A percentile compares a stretch with the other conserved stretches of the same genome.
Conservation (phyloP, 2,888 invertebrate species). For the Tetragonula carbonaria region DNA sequence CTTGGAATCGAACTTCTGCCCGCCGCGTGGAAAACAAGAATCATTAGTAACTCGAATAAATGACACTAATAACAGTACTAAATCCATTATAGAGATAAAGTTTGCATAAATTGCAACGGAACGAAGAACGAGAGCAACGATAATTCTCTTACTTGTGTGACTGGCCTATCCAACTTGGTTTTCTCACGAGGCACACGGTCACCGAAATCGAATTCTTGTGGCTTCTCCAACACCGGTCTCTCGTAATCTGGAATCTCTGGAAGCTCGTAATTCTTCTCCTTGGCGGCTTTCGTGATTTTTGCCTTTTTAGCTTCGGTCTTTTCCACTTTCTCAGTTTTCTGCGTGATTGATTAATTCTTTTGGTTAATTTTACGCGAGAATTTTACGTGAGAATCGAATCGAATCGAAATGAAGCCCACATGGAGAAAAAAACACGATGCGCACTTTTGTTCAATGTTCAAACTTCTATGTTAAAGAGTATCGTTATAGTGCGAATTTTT, state of each 20-base stretch:
- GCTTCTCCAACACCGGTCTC: constrained; percentile 79
- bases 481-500: too few relatives aligned
- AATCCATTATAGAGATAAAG: not conserved
- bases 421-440: too few relatives aligned
- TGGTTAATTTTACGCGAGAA: not conserved
- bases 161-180: constrained; percentile 81
- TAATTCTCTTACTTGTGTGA: constrained; percentile 73
- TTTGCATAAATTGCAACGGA: not conserved
- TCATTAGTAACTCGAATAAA: constrained; percentile 26
- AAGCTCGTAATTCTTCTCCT: constrained; percentile 80
- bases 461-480: too few relatives aligned
- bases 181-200: constrained; percentile 79
- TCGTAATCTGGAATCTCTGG: constrained; percentile 88
- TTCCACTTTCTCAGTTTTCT: constrained; percentile 81
- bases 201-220: constrained; percentile 81
- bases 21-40: constrained; percentile 61
- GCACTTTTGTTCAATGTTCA: too few relatives aligned
- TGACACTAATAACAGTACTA: not conserved
- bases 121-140: not conserved
- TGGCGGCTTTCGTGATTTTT: constrained; percentile 77
- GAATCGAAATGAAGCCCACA: too few relatives aligned
- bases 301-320: constrained; percentile 78
- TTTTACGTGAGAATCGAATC: too few relatives aligned
- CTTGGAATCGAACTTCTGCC: constrained; percentile 82
- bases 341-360: not conserved